Base-by-base conservation (phyloP, 2,888 invertebrate genomes). In the Odontocerum albicorne region DNA sequence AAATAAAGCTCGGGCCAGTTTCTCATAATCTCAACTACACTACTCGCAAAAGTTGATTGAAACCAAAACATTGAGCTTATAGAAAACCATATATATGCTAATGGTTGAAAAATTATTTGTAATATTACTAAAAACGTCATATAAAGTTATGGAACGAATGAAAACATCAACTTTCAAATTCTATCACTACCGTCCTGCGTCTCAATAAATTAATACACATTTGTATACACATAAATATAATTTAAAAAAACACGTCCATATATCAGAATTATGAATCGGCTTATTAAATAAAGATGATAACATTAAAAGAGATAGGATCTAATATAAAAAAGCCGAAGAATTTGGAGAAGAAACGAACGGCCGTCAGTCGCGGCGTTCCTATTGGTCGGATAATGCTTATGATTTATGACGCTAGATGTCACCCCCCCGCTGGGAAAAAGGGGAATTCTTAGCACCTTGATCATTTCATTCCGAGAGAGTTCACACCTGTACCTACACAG, bases 341-440 rank as follows among this genome's bases (percentile, higher is more conserved):
- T 46, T 47, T 27, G 40, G 49, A 51, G 21, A 45, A 36, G 45
- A 47, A 45, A 55, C 36, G 51, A 45, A 55, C 36, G 39, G 22
- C 33, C n/a, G 49, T 31, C 20, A 31, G 54, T 15, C 46, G 38
- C 47, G 46, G 15, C 13, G 16, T 10, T 53, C 47, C 49, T 49
- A 49, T 49, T 33, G 57, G 57, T 33, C 45, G 55, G 57, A 57
- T 60, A 60, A 60, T 60, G 57, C 51, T 47, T 57, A 52, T 60
- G 60, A 60, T 60, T 60, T 60, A 60, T 60, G 57, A 46, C 47
- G 57, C 45, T 38, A 45, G 46, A 60, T 60, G 60, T 57, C 60
- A 55, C 55, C 60, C 57, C n/a, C 60, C 60, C 42, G 57, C 49
- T 51, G 57, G 33, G 57, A 49, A 45, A 50, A 44, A 51, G 45